phyloP scores from a whole-genome alignment of 1,140 invertebrate species.

The Cyphomyrmex costatus region DNA sequence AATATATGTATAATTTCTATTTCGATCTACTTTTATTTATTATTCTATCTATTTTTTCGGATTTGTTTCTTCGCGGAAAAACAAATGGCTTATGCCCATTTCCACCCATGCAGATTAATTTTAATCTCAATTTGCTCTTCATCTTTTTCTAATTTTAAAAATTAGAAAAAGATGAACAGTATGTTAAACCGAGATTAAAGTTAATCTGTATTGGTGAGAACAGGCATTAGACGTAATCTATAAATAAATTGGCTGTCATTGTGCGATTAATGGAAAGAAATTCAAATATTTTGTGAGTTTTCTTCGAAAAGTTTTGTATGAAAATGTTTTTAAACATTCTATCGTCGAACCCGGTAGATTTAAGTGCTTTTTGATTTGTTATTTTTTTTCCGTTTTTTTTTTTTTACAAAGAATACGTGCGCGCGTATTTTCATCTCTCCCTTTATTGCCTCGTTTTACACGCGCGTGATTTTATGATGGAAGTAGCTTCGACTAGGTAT shows the following conservation, averaged over 20 bases:
- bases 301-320: neutral
- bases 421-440: constrained; percentile 15
- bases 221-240: neutral
- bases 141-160: too few species aligned
- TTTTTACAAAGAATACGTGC: neutral
- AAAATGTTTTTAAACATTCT: constrained; percentile 11
- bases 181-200: too few species aligned
- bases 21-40: too few species aligned
- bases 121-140: too few species aligned
- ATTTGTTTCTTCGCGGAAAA: neutral
- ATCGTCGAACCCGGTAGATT: neutral
- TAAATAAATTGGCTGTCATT: neutral
- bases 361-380: constrained; percentile 33
- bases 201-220: too few species aligned
- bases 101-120: too few species aligned
- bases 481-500: constrained; percentile 55
- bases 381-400: constrained; percentile 27
- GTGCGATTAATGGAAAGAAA: neutral
- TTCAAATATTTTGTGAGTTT: neutral
- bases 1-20: too few species aligned
- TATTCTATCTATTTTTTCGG: too few species aligned
- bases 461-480: constrained; percentile 47
- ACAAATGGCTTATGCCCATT: neutral
- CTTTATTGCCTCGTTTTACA: constrained; percentile 57
- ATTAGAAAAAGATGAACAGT: too few species aligned